Conservation (phyloP, 2,888 invertebrate genomes). For the Iselma pallidipennis region DNA sequence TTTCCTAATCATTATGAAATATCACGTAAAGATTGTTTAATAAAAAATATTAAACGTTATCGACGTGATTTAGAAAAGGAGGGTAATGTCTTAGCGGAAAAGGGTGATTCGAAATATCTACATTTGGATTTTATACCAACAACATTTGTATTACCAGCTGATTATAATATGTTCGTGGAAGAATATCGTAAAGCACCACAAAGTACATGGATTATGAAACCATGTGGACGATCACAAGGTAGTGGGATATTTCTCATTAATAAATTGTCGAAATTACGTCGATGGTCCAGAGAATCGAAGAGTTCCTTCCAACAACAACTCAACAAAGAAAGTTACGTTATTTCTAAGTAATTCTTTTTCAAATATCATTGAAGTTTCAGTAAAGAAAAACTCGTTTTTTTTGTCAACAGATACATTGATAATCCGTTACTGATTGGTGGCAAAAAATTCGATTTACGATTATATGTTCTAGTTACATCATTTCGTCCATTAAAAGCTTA, state of each 20-base stretch:
- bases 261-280: conserved; percentile 89
- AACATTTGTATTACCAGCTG: conserved; percentile 92
- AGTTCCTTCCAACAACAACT: conserved; percentile 83
- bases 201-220: conserved; percentile 98
- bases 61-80: conserved; percentile 91
- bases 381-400: not conserved
- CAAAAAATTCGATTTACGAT: conserved; percentile 91
- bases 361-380: not conserved
- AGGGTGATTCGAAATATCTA: conserved; percentile 76
- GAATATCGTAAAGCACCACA: conserved; percentile 93
- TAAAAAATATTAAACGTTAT: conserved; percentile 94
- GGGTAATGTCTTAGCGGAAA: conserved; percentile 83
- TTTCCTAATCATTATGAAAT: conserved; percentile 96
- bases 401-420: conserved; percentile 77
- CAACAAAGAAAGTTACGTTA: conserved; percentile 90
- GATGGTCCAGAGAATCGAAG: conserved; percentile 86
- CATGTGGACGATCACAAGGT: conserved; percentile 92
- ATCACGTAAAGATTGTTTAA: conserved; percentile 92
- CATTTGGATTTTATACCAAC: conserved; percentile 91
- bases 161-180: conserved; percentile 97
- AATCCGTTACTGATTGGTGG: conserved; percentile 94
- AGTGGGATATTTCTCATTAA: conserved; percentile 96
- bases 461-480: conserved; percentile 91
- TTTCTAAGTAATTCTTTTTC: conserved; percentile 68
- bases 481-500: conserved; percentile 93